Percentiles rank a stretch among this genome's conserved stretches.
These are phyloP conservation scores for Batillaria attramentaria DNA, from an alignment of 1,140 invertebrate species.

Conservation along the genomic window DNA sequence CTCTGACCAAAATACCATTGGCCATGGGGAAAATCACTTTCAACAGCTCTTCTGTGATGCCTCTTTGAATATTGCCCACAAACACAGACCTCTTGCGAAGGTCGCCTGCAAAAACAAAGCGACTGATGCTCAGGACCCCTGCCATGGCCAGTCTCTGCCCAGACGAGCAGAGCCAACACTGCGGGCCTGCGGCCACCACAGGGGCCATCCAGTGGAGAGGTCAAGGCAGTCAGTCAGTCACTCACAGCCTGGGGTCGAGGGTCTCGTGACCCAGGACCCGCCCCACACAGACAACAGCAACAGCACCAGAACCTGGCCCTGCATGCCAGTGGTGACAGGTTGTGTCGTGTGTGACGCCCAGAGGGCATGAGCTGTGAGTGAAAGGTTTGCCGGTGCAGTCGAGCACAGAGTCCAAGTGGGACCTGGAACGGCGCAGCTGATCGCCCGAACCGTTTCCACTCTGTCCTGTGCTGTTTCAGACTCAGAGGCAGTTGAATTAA, in stretches of 20 bases:
- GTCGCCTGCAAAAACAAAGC: conserved; percentile 23
- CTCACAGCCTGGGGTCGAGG: neutral
- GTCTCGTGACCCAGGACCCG: too few species aligned
- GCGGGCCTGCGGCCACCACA: neutral
- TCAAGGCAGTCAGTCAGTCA: neutral
- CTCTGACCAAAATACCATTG: conserved; percentile 25
- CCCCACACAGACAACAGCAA: too few species aligned
- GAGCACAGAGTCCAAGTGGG: too few species aligned
- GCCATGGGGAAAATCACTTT: conserved; percentile 27
- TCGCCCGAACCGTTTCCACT: too few species aligned
- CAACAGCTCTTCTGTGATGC: conserved; percentile 29
- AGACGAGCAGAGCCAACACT: neutral
- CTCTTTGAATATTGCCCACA: conserved; percentile 24
- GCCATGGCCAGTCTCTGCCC: neutral
- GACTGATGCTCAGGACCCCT: neutral
- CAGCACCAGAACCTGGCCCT: too few species aligned
- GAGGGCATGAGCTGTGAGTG: too few species aligned
- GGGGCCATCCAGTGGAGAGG: conserved; percentile 4
- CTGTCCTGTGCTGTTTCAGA: too few species aligned
- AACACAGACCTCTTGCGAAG: conserved; percentile 23
- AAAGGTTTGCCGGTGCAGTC: too few species aligned
- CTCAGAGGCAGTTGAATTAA: too few species aligned
- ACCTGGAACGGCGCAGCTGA: too few species aligned
- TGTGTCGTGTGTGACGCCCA: too few species aligned
- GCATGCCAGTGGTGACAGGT: too few species aligned